Conservation (phyloP, 2,888 invertebrate genomes). For the Myopa testacea region DNA sequence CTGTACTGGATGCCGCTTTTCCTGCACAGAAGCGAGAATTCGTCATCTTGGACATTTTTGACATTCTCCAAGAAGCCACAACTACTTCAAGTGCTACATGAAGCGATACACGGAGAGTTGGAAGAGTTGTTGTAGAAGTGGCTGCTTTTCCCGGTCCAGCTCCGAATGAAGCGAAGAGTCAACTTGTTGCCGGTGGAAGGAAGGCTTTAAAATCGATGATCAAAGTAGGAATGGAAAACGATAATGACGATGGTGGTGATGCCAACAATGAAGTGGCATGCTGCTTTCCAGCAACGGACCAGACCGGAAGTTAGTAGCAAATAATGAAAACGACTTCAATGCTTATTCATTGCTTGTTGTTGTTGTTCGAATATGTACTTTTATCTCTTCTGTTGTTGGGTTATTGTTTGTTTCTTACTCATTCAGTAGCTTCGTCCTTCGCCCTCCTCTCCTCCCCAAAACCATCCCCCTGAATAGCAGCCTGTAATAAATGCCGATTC, state of each 20-base stretch:
- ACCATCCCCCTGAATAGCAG: too few relatives aligned
- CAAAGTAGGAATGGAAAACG: not conserved
- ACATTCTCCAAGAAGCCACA: too few relatives aligned
- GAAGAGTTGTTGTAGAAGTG: too few relatives aligned
- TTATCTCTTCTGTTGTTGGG: not conserved
- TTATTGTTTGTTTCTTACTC: not conserved
- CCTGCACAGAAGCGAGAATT: too few relatives aligned
- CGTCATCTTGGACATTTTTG: too few relatives aligned
- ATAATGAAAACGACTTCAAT: constrained; percentile 50
- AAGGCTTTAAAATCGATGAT: too few relatives aligned
- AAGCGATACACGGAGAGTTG: too few relatives aligned
- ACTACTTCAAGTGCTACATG: too few relatives aligned
- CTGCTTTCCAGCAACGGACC: constrained; percentile 11
- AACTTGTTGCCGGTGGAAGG: not conserved
- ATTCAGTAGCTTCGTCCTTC: not conserved
- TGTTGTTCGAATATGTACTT: not conserved
- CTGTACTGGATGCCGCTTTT: too few relatives aligned
- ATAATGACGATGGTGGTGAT: not conserved
- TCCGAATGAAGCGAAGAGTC: too few relatives aligned
- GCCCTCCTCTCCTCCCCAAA: not conserved
- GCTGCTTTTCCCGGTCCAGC: too few relatives aligned
- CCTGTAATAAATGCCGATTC: not conserved
- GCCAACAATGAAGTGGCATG: constrained; percentile 20
- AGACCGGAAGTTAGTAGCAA: constrained; percentile 63
- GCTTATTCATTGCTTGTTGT: not conserved